phyloP scores from a whole-genome alignment of 1,140 invertebrate species.

The Caenorhabditis brenneri region DNA sequence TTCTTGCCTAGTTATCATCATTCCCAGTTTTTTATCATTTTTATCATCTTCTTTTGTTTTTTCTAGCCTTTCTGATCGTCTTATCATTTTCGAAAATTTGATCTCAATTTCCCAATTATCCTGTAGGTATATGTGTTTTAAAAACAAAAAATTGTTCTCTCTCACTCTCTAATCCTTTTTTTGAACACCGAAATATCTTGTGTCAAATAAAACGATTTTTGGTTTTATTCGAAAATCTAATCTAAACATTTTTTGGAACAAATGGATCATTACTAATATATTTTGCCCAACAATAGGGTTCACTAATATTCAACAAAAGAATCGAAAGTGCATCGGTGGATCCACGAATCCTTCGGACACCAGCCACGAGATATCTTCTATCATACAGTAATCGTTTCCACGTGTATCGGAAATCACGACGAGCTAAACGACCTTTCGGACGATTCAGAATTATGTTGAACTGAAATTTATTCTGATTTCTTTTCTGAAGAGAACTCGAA shows the following conservation, averaged over 20 bases:
- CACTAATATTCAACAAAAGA: constrained; percentile 28
- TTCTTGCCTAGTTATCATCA: not conserved
- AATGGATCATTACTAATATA: constrained; percentile 28
- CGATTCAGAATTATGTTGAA: not conserved
- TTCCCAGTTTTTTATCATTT: not conserved
- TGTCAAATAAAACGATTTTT: not conserved
- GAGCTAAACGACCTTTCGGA: not conserved
- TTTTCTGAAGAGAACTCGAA: not conserved
- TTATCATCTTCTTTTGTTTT: not conserved
- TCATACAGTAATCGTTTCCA: not conserved
- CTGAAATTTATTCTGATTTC: not conserved
- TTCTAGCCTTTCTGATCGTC: not conserved
- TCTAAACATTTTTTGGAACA: not conserved
- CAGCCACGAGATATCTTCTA: not conserved
- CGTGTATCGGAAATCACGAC: not conserved
- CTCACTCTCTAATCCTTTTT: too few relatives aligned
- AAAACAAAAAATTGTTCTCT: not conserved
- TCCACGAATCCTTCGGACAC: not conserved
- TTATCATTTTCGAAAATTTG: too few relatives aligned
- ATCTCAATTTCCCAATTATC: not conserved
- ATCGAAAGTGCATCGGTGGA: not conserved
- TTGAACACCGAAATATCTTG: too few relatives aligned
- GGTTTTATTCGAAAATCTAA: not conserved
- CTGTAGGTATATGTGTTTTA: constrained; percentile 21
- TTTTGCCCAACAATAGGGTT: constrained; percentile 22